Conservation (phyloP, 2,888 invertebrate genomes). For the Troides oblongomaculatus region DNA sequence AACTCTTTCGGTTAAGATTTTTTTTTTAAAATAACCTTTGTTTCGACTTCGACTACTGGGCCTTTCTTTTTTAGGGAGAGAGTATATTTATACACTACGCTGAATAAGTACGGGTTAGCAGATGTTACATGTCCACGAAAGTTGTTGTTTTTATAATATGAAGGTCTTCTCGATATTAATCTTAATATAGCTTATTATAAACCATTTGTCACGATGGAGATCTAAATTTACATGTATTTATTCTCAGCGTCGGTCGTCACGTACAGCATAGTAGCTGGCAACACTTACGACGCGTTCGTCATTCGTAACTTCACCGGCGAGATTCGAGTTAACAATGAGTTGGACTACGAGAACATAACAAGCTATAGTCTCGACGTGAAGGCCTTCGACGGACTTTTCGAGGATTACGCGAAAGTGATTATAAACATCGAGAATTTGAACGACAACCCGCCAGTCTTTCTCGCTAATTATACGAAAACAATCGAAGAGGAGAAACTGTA, state of each 20-base stretch:
- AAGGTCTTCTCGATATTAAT: no score
- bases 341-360: constrained; percentile 93
- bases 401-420: constrained; percentile 90
- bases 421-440: constrained; percentile 94
- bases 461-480: constrained; percentile 85
- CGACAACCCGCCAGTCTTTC: constrained; percentile 94
- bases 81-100: no score
- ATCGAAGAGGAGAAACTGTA: constrained; percentile 87
- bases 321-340: constrained; percentile 86
- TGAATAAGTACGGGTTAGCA: no score
- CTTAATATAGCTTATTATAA: no score
- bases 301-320: constrained; percentile 92
- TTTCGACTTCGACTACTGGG: no score
- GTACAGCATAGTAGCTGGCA: constrained; percentile 93
- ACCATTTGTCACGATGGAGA: no score
- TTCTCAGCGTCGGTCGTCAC: constrained; percentile 86
- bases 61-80: no score
- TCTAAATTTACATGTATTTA: neutral
- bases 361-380: constrained; percentile 90
- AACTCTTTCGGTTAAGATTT: no score
- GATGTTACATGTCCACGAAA: no score
- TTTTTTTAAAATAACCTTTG: no score
- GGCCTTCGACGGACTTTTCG: constrained; percentile 91
- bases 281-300: constrained; percentile 90
- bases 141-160: no score